Evolutionary conservation across 2,888 invertebrate species (phyloP).

Genomic region (Schizotus pectinicornis): DNA sequence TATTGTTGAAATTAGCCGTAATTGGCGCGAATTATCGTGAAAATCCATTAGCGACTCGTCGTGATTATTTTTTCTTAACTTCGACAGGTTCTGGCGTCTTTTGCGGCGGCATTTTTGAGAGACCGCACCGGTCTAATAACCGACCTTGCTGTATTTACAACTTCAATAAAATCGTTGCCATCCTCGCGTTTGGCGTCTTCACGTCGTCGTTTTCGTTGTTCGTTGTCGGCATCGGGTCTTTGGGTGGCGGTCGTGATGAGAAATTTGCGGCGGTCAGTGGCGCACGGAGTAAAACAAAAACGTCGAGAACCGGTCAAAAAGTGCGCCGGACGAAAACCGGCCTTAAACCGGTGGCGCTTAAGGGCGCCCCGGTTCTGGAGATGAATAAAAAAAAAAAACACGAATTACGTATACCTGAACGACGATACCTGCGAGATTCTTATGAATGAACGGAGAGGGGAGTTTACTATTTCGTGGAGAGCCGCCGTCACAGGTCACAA

Average conservation of each 20-base stretch:
- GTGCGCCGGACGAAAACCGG: constrained; percentile 26
- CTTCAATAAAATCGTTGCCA: constrained; percentile 23
- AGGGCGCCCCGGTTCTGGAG: constrained; percentile 29
- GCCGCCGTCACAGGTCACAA: constrained; percentile 41
- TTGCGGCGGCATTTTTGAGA: not conserved
- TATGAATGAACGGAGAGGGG: constrained; percentile 55
- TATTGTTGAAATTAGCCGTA: no score
- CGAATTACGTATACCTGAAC: constrained; percentile 56
- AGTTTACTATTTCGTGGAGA: constrained; percentile 51
- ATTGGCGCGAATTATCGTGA: no score
- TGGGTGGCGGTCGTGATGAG: constrained; percentile 18
- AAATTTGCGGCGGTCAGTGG: constrained; percentile 26
- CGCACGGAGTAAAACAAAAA: constrained; percentile 36
- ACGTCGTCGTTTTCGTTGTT: constrained; percentile 12
- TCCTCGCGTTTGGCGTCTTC: not conserved
- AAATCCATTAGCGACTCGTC: no score
- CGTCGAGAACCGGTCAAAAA: constrained; percentile 51
- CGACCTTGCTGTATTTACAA: constrained; percentile 31
- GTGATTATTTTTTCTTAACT: no score
- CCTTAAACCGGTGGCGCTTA: constrained; percentile 30
- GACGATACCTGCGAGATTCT: constrained; percentile 54
- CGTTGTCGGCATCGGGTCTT: constrained; percentile 7
- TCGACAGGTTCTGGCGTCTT: no score
- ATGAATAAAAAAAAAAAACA: constrained; percentile 53
- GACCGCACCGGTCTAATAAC: constrained; percentile 26